Base-by-base conservation (phyloP, 1,140 invertebrate species). In the Zaprionus tsacasi region DNA sequence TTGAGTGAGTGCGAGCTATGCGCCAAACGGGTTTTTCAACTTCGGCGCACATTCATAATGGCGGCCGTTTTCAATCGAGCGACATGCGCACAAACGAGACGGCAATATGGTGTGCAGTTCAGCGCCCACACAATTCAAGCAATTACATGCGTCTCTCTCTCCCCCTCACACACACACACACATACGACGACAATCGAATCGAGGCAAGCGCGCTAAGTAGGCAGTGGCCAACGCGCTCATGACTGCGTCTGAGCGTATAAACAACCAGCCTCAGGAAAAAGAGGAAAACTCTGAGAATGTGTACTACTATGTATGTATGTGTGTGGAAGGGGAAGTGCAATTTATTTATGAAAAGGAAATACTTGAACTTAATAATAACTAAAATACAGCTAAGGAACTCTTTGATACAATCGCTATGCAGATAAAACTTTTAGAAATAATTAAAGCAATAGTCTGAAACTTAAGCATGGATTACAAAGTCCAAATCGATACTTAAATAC, bases 41-140 rank as follows among this genome's bases (percentile, higher is more conserved):
- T 67, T 60, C 43, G 66, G 38, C 70, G 81, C 75, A 91, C 86
- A 73, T 83, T 91, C 81, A 91, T 91, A 91, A 91, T 91, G 88
- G 88, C 88, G 88, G 82, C 88, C 75, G 61, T 83, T 70, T 69
- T 69, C 67, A 35, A 56, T 17, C 55, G 63, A 57, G 35, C 45
- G 11, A 43, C 68, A 55, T n/a, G 52, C 57, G 61, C 56, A 69
- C 17, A 60, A 88, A 56, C 45, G 76, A 45, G 85, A 89, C 36
- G 27, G 57, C 82, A 33, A 17, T 59, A 69, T 25, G 21, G 12
- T 56, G n/a, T 43, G 36, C 43, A 61, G 66, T 63, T 38, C 21
- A 45, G 56, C 57, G 78, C 87, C 71, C 77, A 75, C 87, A 86
- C 82, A 87, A 73, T 67, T 79, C 86, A 78, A 79, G 78, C 69